Base-by-base conservation (phyloP, 2,113 vertebrate species). In the Limnothrissa miodon region DNA sequence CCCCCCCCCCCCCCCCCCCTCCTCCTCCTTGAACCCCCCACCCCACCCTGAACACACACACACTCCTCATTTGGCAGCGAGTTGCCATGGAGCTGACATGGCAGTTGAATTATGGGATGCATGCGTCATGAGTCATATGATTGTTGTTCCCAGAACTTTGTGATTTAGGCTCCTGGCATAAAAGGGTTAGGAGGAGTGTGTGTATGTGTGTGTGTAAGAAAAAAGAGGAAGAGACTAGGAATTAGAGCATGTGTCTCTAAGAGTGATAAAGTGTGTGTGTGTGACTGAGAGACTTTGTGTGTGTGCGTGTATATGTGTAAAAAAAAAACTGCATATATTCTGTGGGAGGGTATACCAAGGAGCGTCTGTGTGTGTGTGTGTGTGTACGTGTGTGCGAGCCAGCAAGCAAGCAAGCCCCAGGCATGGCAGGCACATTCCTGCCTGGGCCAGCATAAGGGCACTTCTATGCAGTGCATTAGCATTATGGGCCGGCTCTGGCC, bases 51-150 rank as follows among this genome's bases (percentile, higher is more conserved):
- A 21, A 23, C 78, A 42, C 78, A 36, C 25, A 53, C 66, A 70
- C 66, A 70, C 10, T 23, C 78, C 29, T 78, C n/a, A 39, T 74
- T 85, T 87, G 84, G 81, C 80, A 80, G 91, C 92, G 90, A 90
- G 90, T 92, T 92, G 89, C 92, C 88, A 87, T 93, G 90, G 91
- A 87, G 92, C 90, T 92, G 92, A 89, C 89, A 89, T 90, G 86
- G 85, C 79, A 87, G 88, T 93, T 93, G 91, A 93, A 94, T 94
- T 95, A 95, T 92, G 93, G 93, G 93, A 94, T 94, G 92, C 91
- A 87, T 92, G 91, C 94, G 91, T 91, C 92, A 88, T 91, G 90
- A 94, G 91, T 95, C 92, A 92, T 89, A 91, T 90, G 91, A 93
- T 92, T 90, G 86, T 92, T 90, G 86, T 90, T 88, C 86, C 92